Percentiles rank a stretch among this genome's conserved stretches.
These are phyloP conservation scores for Yponomeuta cagnagella DNA, from an alignment of 2,888 invertebrate species.

Conservation along the genomic window DNA sequence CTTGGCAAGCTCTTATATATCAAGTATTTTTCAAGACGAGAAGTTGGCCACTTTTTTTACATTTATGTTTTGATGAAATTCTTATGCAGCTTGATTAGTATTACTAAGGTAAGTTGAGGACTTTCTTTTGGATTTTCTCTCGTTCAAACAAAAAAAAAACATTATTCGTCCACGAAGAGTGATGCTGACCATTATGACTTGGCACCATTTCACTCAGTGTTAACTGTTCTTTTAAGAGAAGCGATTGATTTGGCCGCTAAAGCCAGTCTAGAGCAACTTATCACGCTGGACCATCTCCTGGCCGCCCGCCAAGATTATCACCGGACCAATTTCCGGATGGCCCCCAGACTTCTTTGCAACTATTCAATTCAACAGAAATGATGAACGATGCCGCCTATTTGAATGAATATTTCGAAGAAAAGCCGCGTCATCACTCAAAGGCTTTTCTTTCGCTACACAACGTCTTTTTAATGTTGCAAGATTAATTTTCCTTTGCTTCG, in stretches of 20 bases:
- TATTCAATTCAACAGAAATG: conserved; percentile 10
- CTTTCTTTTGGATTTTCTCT: no score
- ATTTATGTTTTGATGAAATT: no score
- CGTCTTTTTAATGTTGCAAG: not conserved
- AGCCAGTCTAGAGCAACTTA: not conserved
- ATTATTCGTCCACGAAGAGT: not conserved
- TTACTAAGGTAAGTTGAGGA: no score
- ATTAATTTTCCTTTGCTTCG: not conserved
- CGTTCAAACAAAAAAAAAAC: no score
- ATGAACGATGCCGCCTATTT: conserved; percentile 6
- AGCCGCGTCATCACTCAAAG: conserved; percentile 9
- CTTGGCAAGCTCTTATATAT: no score
- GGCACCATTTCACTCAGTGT: not conserved
- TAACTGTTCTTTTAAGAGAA: not conserved
- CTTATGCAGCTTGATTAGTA: no score
- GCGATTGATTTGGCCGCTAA: not conserved
- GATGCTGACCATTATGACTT: not conserved
- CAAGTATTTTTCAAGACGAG: no score
- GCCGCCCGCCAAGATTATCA: not conserved
- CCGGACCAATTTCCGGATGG: not conserved
- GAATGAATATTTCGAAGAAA: conserved; percentile 2
- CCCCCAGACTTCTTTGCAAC: not conserved
- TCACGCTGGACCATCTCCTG: not conserved
- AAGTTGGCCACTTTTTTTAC: no score
- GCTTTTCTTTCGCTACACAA: not conserved